phyloP scores from a whole-genome alignment of 1,140 invertebrate genomes.

The Drosophila repleta region DNA sequence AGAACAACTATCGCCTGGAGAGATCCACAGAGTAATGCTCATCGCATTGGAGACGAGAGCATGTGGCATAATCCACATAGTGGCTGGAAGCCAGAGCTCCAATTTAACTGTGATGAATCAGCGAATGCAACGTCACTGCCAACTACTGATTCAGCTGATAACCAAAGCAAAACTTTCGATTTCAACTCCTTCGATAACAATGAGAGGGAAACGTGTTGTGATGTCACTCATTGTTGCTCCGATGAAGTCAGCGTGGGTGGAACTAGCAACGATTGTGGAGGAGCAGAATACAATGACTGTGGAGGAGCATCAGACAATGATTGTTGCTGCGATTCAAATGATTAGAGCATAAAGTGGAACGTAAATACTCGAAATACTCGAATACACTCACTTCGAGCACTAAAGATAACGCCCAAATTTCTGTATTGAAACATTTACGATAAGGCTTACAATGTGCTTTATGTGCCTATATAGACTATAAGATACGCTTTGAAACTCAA shows the following conservation, averaged over 20 bases:
- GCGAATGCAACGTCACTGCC: too few species aligned
- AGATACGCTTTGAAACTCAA: not conserved
- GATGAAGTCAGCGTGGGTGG: not conserved
- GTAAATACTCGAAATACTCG: not conserved
- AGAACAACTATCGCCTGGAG: too few species aligned
- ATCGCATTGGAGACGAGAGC: too few species aligned
- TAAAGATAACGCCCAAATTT: not conserved
- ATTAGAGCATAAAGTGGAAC: constrained; percentile 13
- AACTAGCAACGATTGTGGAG: not conserved
- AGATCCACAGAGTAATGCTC: too few species aligned
- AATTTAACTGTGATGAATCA: too few species aligned
- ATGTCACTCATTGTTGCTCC: not conserved
- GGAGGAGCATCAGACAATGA: too few species aligned
- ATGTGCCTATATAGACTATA: not conserved
- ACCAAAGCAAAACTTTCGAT: not conserved
- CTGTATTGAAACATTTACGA: too few species aligned
- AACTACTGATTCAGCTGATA: too few species aligned
- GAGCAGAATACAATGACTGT: not conserved
- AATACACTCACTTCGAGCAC: not conserved
- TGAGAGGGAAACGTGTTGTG: not conserved
- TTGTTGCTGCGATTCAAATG: too few species aligned
- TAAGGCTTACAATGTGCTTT: not conserved
- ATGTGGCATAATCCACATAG: too few species aligned
- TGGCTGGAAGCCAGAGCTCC: too few species aligned
- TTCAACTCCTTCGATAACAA: not conserved